These are phyloP conservation scores for Mesocricetus auratus DNA, from an alignment of 2,113 vertebrate genomes.

Conservation along the genomic window DNA sequence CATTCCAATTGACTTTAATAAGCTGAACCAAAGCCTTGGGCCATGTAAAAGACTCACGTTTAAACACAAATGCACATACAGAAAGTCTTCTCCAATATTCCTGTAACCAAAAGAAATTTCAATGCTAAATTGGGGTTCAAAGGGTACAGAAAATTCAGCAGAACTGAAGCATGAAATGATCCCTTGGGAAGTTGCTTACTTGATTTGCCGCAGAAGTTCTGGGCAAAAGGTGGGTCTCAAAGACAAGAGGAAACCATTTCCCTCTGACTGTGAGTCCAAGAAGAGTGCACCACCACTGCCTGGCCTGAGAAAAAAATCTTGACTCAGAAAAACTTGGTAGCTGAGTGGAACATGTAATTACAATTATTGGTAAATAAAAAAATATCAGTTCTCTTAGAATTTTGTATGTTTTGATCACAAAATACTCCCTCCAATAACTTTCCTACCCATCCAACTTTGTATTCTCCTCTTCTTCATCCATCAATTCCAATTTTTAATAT, in stretches of 20 bases:
- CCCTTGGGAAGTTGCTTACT: slow-evolving; percentile 69
- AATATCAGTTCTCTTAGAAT: background rate
- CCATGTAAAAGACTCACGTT: slow-evolving; percentile 55
- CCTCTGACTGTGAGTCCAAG: slow-evolving; percentile 69
- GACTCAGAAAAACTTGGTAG: background rate
- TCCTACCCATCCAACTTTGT: background rate
- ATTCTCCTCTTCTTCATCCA: background rate
- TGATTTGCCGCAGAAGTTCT: slow-evolving; percentile 59
- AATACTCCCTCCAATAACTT: background rate
- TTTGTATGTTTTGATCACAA: background rate
- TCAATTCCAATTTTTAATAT: background rate
- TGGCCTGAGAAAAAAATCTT: background rate
- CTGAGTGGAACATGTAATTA: background rate
- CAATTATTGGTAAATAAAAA: background rate
- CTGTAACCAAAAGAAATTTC: slow-evolving; percentile 82
- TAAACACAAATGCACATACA: slow-evolving; percentile 73
- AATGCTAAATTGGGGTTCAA: slow-evolving; percentile 83
- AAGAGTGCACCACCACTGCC: background rate
- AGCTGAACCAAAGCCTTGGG: slow-evolving; percentile 71
- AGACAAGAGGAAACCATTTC: slow-evolving; percentile 70
- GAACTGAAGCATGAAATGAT: slow-evolving; percentile 81
- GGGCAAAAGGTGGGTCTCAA: slow-evolving; percentile 55
- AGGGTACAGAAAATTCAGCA: slow-evolving; percentile 83
- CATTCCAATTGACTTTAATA: slow-evolving; percentile 74
- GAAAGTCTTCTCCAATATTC: slow-evolving; percentile 40